phyloP scores from a whole-genome alignment of 1,140 invertebrate genomes.

The Eumaeus atala region DNA sequence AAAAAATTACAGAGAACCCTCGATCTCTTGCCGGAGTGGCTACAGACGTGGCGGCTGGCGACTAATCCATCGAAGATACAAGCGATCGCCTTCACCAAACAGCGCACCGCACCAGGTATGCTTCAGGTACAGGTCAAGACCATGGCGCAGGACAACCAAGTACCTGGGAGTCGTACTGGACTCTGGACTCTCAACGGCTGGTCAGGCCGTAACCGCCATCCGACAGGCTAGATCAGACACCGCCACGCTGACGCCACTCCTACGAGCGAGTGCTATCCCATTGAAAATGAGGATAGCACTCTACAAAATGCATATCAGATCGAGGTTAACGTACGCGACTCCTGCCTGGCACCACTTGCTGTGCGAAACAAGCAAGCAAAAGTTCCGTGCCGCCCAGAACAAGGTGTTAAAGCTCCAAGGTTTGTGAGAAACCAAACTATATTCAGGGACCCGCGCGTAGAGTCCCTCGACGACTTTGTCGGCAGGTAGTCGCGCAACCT shows the following conservation, averaged over 20 bases:
- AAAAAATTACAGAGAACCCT: conserved; percentile 24
- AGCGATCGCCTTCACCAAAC: neutral
- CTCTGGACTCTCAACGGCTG: neutral
- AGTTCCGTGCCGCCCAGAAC: conserved; percentile 5
- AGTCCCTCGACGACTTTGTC: too few relatives aligned
- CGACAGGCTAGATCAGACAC: neutral
- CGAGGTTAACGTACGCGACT: conserved; percentile 25
- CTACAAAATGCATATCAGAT: conserved; percentile 24
- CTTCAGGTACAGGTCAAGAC: neutral
- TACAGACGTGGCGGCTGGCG: conserved; percentile 22
- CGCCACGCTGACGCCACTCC: neutral
- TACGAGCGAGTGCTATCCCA: neutral
- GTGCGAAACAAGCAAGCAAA: neutral
- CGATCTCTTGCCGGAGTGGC: conserved; percentile 27
- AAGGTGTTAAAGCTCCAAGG: conserved; percentile 5
- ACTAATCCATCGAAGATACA: conserved; percentile 28
- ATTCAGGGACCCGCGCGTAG: neutral
- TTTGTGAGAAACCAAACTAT: conserved; percentile 15
- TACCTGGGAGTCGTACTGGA: neutral
- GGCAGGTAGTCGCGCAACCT: too few relatives aligned
- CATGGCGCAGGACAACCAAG: neutral
- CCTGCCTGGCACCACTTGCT: conserved; percentile 25
- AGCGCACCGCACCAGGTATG: neutral
- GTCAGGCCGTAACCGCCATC: neutral
- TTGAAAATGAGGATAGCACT: conserved; percentile 18